phyloP scores from a whole-genome alignment of 1,140 invertebrate genomes.

The Formica exsecta region DNA sequence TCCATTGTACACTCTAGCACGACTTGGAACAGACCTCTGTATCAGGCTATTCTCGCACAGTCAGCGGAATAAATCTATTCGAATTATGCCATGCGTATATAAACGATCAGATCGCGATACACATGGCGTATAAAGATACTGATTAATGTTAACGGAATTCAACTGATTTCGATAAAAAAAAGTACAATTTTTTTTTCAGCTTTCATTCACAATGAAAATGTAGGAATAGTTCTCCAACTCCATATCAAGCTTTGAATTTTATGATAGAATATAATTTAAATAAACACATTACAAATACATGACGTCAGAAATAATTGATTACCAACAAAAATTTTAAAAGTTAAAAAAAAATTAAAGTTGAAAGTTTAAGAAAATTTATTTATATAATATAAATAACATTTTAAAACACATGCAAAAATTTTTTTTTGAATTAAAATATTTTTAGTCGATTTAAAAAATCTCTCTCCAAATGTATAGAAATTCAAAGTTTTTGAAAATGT shows the following conservation, averaged over 20 bases:
- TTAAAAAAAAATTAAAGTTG: no score
- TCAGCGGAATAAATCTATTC: constrained; percentile 31
- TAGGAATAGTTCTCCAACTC: neutral
- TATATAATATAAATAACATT: neutral
- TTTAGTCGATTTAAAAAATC: neutral
- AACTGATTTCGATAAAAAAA: constrained; percentile 9
- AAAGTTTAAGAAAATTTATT: no score
- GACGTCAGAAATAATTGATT: neutral
- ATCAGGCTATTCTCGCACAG: neutral
- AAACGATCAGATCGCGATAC: neutral
- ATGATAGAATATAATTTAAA: neutral
- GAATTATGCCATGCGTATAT: neutral
- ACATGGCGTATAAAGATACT: constrained; percentile 38
- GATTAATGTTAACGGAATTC: constrained; percentile 50
- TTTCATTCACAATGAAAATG: neutral
- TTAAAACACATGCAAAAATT: neutral
- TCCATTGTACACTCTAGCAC: constrained; percentile 24
- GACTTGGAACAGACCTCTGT: neutral
- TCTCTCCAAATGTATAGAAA: neutral
- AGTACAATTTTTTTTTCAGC: neutral
- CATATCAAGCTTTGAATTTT: neutral
- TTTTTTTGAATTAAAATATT: neutral
- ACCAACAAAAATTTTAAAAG: neutral
- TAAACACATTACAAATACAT: neutral
- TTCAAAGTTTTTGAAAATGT: neutral